Percentiles rank a stretch among this genome's conserved stretches.
Evolutionary conservation across 2,797 vertebrate genomes (phyloP).

Genomic region (Calcarius lapponicus): DNA sequence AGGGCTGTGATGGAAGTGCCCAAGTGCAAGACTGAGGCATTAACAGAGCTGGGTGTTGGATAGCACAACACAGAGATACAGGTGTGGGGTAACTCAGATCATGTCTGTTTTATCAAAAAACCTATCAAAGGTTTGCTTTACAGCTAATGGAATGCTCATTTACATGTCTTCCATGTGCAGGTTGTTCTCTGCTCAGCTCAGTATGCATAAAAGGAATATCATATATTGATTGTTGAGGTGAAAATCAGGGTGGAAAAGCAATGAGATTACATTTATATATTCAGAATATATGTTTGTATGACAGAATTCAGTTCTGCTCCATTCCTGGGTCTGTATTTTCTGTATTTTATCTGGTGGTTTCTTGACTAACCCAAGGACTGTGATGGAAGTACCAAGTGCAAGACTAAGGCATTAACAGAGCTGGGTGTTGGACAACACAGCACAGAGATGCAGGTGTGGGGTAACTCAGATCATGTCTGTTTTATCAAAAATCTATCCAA

Average conservation of each 20-base stretch:
- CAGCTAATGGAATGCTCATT: too few species aligned
- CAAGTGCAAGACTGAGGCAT: too few species aligned
- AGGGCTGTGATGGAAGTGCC: too few species aligned
- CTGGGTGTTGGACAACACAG: accelerated
- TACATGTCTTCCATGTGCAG: too few species aligned
- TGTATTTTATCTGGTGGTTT: background rate
- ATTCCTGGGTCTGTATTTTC: background rate
- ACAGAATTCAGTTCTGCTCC: background rate
- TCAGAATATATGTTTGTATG: background rate
- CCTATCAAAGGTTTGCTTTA: too few species aligned
- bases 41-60: too few species aligned
- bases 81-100: too few species aligned
- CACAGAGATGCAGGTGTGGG: background rate
- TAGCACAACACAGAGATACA: too few species aligned
- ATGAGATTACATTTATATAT: background rate
- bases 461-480: too few species aligned
- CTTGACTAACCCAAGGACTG: background rate
- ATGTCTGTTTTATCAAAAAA: too few species aligned
- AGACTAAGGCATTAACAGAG: background rate
- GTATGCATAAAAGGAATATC: background rate
- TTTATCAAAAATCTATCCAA: background rate
- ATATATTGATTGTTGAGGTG: background rate
- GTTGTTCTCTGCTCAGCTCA: too few species aligned
- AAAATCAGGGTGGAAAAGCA: background rate
- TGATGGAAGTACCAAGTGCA: background rate